Base-by-base conservation (phyloP, 1,140 invertebrate species). In the Pomacea maculata region DNA sequence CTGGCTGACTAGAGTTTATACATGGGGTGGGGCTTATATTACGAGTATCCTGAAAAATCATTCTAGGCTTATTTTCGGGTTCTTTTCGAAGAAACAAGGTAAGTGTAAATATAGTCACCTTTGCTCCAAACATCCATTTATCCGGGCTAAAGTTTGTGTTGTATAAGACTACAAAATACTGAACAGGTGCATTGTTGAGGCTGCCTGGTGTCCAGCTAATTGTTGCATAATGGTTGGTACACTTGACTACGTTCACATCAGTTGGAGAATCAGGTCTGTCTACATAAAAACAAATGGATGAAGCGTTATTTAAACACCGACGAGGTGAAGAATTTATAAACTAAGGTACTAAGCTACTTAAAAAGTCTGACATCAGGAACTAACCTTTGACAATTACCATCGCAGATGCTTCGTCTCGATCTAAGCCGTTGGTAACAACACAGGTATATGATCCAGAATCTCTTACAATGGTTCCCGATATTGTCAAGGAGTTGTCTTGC, bases 391-490 rank as follows among this genome's bases (percentile, higher is more conserved):
- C 98, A 80, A 94, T 97, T 1, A 99, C 93, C 75, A 96, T 96
- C 12, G 98, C 97, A 84, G 94, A 93, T 0, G 96, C 96, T 10
- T 93, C 93, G 1, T 95, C 95, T 84, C 95, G 94, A 89, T 99
- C 98, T 29, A 99, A 92, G 10, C 95, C 94, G 5, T 98, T 99
- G 68, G 93, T 93, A 3, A 98, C 98, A n/a, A 98, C 94, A 92
- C 98, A 99, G 0, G 97, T 99, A 88, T 99, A 99, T 72, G 94
- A 94, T 19, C 97, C 98, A 15, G 98, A 98, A 92, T 99, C 97
- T 77, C 98, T 91, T 91, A 98, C 97, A 52, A 95, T 96, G 19
- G 97, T 98, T 91, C 98, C 97, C 14, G 96, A 95, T 78, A 99
- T 98, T 14, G 96, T 96, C 75, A 99, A 92, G 0, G 98, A 98